phyloP scores from a whole-genome alignment of 2,888 invertebrate species.

The Protodeltote pygarga region DNA sequence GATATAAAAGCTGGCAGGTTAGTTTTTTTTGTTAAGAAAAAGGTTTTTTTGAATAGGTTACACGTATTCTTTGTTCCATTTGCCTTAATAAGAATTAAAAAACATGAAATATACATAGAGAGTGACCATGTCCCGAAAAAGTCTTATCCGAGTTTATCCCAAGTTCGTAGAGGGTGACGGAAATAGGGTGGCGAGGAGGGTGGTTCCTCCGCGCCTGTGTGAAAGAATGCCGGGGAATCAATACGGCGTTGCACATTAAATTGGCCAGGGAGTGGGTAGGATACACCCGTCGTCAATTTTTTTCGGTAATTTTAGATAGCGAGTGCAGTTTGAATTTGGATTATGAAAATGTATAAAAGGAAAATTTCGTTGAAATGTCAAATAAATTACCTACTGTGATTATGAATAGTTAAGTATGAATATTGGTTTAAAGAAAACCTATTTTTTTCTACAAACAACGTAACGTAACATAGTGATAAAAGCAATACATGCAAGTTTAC shows the following conservation, averaged over 20 bases:
- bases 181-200: conserved; percentile 47
- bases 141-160: conserved; percentile 75
- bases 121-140: conserved; percentile 68
- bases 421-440: too few species aligned
- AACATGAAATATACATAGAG: conserved; percentile 6
- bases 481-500: too few species aligned
- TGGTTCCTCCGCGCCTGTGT: conserved; percentile 78
- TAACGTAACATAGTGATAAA: too few species aligned
- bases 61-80: not conserved
- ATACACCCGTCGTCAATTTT: conserved; percentile 64
- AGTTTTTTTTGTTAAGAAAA: too few species aligned
- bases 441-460: too few species aligned
- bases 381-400: too few species aligned
- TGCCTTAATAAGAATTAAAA: conserved; percentile 8
- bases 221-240: conserved; percentile 85
- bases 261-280: conserved; percentile 69
- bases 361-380: not conserved
- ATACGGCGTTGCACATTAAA: conserved; percentile 85
- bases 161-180: conserved; percentile 60
- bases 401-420: too few species aligned
- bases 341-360: not conserved
- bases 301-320: conserved; percentile 60
- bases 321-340: conserved; percentile 23
- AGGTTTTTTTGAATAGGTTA: too few species aligned
- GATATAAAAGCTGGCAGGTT: too few species aligned